phyloP scores from a whole-genome alignment of 2,888 invertebrate genomes.

The Catocala nupta region DNA sequence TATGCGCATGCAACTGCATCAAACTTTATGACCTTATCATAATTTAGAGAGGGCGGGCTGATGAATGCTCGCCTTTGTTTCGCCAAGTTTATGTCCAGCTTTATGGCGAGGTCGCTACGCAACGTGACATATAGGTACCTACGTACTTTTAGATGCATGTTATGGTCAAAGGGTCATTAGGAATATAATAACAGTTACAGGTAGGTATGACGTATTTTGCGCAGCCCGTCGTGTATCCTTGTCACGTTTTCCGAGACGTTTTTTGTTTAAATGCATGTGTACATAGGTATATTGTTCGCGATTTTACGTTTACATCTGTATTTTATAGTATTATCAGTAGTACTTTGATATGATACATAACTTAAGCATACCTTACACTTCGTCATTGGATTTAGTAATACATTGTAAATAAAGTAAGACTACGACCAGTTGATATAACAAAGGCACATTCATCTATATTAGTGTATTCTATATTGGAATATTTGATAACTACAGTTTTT shows the following conservation, averaged over 20 bases:
- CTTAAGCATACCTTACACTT: no score
- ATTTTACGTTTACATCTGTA: no score
- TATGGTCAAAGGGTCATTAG: slow-evolving; percentile 42
- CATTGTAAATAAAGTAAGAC: no score
- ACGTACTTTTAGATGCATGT: slow-evolving; percentile 28
- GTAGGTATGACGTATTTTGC: slow-evolving; percentile 18
- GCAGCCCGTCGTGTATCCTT: slow-evolving; percentile 3
- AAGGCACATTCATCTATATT: no score
- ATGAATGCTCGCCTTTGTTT: slow-evolving; percentile 77
- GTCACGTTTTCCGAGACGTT: slow-evolving; percentile 19
- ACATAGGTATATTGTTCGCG: no score
- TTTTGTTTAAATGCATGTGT: no score
- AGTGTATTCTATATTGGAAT: no score
- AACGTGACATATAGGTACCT: slow-evolving; percentile 53
- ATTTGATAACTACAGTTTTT: no score
- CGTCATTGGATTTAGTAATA: no score
- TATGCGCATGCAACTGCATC: slow-evolving; percentile 61
- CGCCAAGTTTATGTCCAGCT: slow-evolving; percentile 56
- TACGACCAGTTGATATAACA: no score
- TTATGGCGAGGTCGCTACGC: slow-evolving; percentile 57
- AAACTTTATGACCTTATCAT: slow-evolving; percentile 65
- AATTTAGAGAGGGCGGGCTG: slow-evolving; percentile 64
- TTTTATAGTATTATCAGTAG: no score
- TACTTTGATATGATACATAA: no score
- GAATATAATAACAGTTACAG: slow-evolving; percentile 38